Evolutionary conservation across 2,113 vertebrate genomes (phyloP).

Genomic region (Epinephelus cyanopodus): DNA sequence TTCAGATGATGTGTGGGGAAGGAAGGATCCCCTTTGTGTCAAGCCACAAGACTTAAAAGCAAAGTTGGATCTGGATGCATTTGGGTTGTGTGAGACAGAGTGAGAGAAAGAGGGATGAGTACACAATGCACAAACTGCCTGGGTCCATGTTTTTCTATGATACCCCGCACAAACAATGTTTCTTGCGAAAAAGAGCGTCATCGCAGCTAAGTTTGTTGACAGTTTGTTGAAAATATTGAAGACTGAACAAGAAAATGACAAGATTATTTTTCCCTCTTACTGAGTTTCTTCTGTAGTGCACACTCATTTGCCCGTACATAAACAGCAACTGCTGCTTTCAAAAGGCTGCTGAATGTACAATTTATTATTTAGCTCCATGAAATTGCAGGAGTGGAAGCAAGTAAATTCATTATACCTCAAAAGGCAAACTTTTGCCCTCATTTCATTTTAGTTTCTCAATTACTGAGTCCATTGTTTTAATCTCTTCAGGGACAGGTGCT

Average conservation of each 20-base stretch:
- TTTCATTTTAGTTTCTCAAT: conserved; percentile 35
- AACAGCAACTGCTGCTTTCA: conserved; percentile 39
- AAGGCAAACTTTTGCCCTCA: conserved; percentile 35
- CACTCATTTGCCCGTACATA: conserved; percentile 23
- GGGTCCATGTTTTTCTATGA: conserved; percentile 67
- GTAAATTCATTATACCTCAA: conserved; percentile 37
- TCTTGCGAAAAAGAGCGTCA: conserved; percentile 44
- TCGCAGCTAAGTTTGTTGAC: conserved; percentile 66
- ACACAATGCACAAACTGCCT: conserved; percentile 62
- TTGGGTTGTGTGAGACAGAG: conserved; percentile 41
- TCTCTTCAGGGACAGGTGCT: conserved; percentile 34
- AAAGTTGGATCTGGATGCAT: conserved; percentile 75
- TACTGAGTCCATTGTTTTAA: conserved; percentile 40
- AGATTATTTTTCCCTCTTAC: conserved; percentile 34
- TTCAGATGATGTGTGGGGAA: conserved; percentile 76
- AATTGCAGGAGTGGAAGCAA: not conserved
- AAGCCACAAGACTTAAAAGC: conserved; percentile 83
- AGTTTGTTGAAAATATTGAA: conserved; percentile 66
- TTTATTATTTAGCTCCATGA: conserved; percentile 41
- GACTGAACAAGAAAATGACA: conserved; percentile 54
- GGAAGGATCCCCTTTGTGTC: conserved; percentile 82
- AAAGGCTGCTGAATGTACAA: conserved; percentile 19
- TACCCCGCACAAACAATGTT: conserved; percentile 62
- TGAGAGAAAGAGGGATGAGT: conserved; percentile 39
- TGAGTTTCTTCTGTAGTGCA: conserved; percentile 23